Percentiles rank a stretch among this genome's conserved stretches.
Evolutionary conservation across 1,140 invertebrate species (phyloP).

Genomic region (Arctopsyche grandis): DNA sequence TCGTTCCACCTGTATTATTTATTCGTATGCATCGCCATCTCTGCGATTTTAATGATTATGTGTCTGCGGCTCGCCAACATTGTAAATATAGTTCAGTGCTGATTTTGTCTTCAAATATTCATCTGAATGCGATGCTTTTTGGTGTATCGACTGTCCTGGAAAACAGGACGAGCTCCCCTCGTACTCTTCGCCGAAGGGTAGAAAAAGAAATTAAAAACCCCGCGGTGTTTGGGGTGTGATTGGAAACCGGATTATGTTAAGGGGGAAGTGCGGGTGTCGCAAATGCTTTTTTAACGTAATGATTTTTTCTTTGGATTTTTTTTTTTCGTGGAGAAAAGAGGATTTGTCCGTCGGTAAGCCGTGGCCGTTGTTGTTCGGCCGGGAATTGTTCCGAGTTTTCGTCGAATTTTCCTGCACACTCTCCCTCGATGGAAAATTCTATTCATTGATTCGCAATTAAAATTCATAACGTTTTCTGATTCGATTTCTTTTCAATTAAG

Average conservation of each 20-base stretch:
- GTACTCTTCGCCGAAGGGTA: slow-evolving; percentile 39
- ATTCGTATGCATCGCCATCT: not conserved
- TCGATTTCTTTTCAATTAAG: slow-evolving; percentile 38
- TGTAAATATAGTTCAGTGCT: not conserved
- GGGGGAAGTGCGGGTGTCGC: slow-evolving; percentile 28
- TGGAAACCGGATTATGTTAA: slow-evolving; percentile 50
- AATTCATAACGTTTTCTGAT: slow-evolving; percentile 43
- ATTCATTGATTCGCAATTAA: slow-evolving; percentile 44
- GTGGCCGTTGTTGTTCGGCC: slow-evolving; percentile 44
- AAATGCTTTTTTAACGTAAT: not conserved
- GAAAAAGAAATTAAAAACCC: slow-evolving; percentile 51
- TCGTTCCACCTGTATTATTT: not conserved
- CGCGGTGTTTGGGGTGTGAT: slow-evolving; percentile 50
- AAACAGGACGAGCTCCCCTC: slow-evolving; percentile 29
- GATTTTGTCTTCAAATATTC: not conserved
- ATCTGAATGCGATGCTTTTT: not conserved
- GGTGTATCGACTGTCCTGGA: slow-evolving; percentile 35
- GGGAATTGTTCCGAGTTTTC: too few relatives aligned
- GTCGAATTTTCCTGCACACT: not conserved
- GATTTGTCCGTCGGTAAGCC: slow-evolving; percentile 42
- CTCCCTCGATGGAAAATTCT: slow-evolving; percentile 31
- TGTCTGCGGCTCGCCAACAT: not conserved
- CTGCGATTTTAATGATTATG: slow-evolving; percentile 12
- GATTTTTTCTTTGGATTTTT: not conserved
- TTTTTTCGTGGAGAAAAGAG: slow-evolving; percentile 14